Base-by-base conservation (phyloP, 2,888 invertebrate genomes). In the Erynnis tages region DNA sequence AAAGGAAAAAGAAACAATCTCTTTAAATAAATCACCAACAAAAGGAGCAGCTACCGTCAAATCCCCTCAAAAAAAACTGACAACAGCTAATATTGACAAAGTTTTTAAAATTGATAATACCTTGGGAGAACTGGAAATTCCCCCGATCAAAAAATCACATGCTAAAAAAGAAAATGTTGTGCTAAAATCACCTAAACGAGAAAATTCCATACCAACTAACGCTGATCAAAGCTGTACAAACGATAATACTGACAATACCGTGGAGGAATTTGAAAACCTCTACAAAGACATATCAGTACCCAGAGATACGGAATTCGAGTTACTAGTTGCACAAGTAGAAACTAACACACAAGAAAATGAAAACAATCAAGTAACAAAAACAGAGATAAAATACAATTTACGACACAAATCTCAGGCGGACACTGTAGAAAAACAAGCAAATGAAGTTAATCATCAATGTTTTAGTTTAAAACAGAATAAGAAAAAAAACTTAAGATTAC, bases 181-280 rank as follows among this genome's bases (percentile, higher is more conserved):
- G n/a, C n/a, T n/a, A n/a, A n/a, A n/a, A n/a, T n/a, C n/a, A n/a
- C n/a, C n/a, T n/a, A n/a, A n/a, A n/a, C n/a, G n/a, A n/a, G 45
- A 23, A 21, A 6, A 4, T 21, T 21, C 3, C 6, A 21, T 21
- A 21, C 21, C 21, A 4, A 21, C 4, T 21, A 14, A 17, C 5
- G 13, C 14, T 25, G 25, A 40, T 25, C 23, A 25, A 14, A 45
- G 19, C 13, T 59, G 55, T 41, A 44, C 54, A 4, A 54, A n/a
- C n/a, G n/a, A n/a, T n/a, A n/a, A 54, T 34, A 37, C 61, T 11
- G 64, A 77, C 38, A 82, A 84, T 45, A 86, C 86, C 0, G 62
- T 77, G 14, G 81, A 82, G 21, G 78, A 76, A 47, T 89, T 87
- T 47, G 88, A 88, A 57, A 81, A 80, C 14, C 76, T 88, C 23